Conservation (phyloP, 64 coral and sea anemone species). For the Exaiptasia diaphana region DNA sequence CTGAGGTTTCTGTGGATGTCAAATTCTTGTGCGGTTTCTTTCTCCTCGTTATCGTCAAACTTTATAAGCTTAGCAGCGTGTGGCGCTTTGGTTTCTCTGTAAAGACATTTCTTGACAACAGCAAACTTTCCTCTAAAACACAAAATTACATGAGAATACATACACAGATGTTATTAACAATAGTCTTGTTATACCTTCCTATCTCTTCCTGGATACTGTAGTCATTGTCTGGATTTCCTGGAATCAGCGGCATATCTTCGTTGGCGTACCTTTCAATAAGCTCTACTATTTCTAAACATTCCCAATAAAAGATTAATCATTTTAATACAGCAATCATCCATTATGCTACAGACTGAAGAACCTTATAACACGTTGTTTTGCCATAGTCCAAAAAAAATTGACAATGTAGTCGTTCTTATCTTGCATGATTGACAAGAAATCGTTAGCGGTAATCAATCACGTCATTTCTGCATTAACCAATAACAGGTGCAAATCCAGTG, state of each 20-base stretch:
- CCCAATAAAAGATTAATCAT: not conserved
- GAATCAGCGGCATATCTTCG: constrained; percentile 22
- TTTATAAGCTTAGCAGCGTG: constrained; percentile 73
- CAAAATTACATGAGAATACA: not conserved
- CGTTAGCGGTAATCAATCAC: too few species aligned
- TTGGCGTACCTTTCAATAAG: not conserved
- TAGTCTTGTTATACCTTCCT: constrained; percentile 3
- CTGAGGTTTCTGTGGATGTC: constrained; percentile 63
- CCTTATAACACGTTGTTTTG: too few species aligned
- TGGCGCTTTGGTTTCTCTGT: constrained; percentile 53
- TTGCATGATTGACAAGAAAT: too few species aligned
- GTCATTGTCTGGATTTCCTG: constrained; percentile 20
- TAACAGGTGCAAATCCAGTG: too few species aligned
- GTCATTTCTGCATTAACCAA: too few species aligned
- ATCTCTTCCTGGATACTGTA: constrained; percentile 46
- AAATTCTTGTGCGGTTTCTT: constrained; percentile 70
- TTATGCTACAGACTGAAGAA: too few species aligned
- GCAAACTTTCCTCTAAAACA: constrained; percentile 70
- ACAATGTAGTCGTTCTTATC: too few species aligned
- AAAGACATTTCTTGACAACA: constrained; percentile 72
- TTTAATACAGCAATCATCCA: not conserved
- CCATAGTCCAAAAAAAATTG: too few species aligned
- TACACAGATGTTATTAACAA: too few species aligned
- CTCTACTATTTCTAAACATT: not conserved
- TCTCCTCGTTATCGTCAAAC: constrained; percentile 71